These are phyloP conservation scores for Sebastes baramenuke DNA, from an alignment of 2,797 vertebrate genomes.

Conservation along the genomic window DNA sequence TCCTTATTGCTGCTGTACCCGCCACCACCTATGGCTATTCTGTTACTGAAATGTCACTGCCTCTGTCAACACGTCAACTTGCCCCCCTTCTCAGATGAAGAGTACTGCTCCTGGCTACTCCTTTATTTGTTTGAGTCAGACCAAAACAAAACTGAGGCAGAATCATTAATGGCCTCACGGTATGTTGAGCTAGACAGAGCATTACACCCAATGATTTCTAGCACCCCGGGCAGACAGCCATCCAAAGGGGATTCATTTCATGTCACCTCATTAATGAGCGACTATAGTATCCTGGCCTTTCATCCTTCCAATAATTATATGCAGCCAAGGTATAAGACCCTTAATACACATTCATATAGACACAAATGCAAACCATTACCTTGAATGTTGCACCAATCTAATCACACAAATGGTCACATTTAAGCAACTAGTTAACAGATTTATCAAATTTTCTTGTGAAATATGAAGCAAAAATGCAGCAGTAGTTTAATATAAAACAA, in stretches of 20 bases:
- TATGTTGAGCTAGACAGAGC: neutral
- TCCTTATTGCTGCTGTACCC: neutral
- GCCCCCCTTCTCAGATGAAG: neutral
- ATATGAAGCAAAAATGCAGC: neutral
- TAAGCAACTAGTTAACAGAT: neutral
- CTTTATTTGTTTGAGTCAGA: slow-evolving; percentile 1
- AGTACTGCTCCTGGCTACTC: slow-evolving; percentile 8
- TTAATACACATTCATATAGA: neutral
- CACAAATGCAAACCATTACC: neutral
- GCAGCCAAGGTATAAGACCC: neutral
- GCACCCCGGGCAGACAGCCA: neutral
- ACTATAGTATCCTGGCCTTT: neutral
- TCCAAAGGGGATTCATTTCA: neutral
- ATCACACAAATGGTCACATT: neutral
- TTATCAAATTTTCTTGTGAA: neutral
- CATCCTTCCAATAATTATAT: neutral
- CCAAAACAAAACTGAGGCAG: neutral
- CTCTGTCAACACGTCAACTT: slow-evolving; percentile 17
- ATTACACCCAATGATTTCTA: neutral
- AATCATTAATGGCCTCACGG: neutral
- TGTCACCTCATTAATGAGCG: neutral
- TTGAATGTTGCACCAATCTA: neutral
- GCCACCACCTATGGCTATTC: neutral
- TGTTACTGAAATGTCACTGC: slow-evolving; percentile 20
- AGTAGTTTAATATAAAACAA: neutral